Evolutionary conservation across 1,140 invertebrate genomes (phyloP).

Genomic region (Diuraphis noxia): DNA sequence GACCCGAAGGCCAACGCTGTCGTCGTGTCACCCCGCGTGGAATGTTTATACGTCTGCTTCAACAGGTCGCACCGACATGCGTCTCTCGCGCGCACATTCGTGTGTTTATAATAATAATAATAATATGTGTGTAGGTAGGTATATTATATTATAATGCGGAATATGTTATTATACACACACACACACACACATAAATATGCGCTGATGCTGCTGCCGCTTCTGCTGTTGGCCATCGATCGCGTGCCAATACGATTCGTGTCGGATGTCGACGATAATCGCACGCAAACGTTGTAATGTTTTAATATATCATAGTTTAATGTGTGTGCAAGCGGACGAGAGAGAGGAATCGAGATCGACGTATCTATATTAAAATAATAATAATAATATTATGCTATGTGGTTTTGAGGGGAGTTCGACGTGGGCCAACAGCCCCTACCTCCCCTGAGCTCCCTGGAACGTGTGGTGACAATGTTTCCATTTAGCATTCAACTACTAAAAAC

Average conservation of each 20-base stretch:
- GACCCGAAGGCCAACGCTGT: not conserved
- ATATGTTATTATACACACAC: not conserved
- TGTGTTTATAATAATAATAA: not conserved
- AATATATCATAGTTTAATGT: slow-evolving; percentile 17
- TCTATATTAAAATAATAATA: not conserved
- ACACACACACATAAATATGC: not conserved
- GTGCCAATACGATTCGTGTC: slow-evolving; percentile 5
- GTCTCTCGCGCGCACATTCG: not conserved
- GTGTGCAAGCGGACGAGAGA: not conserved
- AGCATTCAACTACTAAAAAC: too few species aligned
- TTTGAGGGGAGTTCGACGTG: not conserved
- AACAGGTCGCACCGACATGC: not conserved
- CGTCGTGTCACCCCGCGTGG: slow-evolving; percentile 13
- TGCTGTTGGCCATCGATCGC: slow-evolving; percentile 37
- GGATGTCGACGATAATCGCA: not conserved
- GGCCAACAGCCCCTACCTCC: too few species aligned
- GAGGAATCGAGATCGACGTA: not conserved
- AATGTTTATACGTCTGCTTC: not conserved
- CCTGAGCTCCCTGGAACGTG: not conserved
- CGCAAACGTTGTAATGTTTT: slow-evolving; percentile 19
- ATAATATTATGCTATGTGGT: not conserved
- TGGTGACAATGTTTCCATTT: too few species aligned
- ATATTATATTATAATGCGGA: not conserved
- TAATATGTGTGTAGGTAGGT: not conserved
- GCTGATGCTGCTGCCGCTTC: not conserved